Evolutionary conservation across 53 echinoderm and acorn worm genomes (phyloP).

Genomic region (Antedon mediterranea): DNA sequence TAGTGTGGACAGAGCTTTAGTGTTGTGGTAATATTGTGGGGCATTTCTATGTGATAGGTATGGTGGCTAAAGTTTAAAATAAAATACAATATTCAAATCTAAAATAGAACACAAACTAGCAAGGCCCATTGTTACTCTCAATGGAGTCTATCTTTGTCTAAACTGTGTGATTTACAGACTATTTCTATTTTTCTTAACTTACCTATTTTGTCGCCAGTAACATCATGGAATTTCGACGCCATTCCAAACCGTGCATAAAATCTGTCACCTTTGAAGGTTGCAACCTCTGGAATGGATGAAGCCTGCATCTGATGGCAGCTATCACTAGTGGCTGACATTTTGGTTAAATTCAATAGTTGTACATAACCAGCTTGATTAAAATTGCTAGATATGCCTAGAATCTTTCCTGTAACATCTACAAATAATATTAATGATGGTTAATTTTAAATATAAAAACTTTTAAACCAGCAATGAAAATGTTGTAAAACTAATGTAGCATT

Average conservation of each 20-base stretch:
- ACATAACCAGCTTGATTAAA: constrained; percentile 22
- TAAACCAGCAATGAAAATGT: too few species aligned
- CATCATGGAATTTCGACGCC: constrained; percentile 21
- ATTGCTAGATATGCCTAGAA: constrained; percentile 2
- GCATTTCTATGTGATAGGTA: too few species aligned
- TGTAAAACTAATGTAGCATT: too few species aligned
- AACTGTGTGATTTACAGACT: too few species aligned
- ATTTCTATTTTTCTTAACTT: not conserved
- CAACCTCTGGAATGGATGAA: not conserved
- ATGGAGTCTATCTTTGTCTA: too few species aligned
- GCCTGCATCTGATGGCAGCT: not conserved
- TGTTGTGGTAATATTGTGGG: too few species aligned
- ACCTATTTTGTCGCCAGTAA: constrained; percentile 51
- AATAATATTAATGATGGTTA: not conserved
- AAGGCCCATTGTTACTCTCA: too few species aligned
- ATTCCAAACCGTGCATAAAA: constrained; percentile 30
- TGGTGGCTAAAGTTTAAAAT: too few species aligned
- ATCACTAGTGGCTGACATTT: not conserved
- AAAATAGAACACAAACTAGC: too few species aligned
- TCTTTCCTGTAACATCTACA: constrained; percentile 12
- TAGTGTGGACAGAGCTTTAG: too few species aligned
- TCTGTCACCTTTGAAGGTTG: constrained; percentile 38
- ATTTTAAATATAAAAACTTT: too few species aligned
- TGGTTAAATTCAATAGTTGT: not conserved
- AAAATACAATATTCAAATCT: too few species aligned